Percentiles rank a stretch among this genome's conserved stretches.
phyloP scores from a whole-genome alignment of 2,113 vertebrate species.

The Marmota flaviventris region DNA sequence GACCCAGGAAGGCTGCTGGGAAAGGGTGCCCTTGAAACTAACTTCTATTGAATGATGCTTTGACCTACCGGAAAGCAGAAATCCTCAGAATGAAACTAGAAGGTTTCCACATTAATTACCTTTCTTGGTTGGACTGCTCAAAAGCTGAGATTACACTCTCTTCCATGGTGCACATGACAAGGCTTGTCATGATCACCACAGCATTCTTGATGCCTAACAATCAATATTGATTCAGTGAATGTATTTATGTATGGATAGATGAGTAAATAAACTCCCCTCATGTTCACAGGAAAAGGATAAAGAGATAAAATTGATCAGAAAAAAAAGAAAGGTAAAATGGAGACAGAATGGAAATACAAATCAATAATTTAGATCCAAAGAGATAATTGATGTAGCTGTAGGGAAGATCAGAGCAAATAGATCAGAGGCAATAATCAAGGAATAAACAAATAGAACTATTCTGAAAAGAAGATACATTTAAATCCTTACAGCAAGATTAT shows the following conservation, averaged over 20 bases:
- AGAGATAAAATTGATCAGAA: neutral
- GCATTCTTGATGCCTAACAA: neutral
- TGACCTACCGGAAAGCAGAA: slow-evolving; percentile 2
- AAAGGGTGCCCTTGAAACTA: neutral
- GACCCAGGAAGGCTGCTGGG: slow-evolving; percentile 14
- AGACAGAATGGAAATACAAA: neutral
- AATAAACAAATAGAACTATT: neutral
- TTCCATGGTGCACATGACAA: neutral
- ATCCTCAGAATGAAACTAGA: slow-evolving; percentile 31
- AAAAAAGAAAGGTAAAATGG: neutral
- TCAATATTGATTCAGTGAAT: neutral
- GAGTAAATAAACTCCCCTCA: neutral
- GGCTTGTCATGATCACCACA: neutral
- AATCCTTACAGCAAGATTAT: neutral
- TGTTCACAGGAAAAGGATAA: neutral
- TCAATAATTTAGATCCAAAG: neutral
- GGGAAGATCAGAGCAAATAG: neutral
- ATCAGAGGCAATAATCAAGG: neutral
- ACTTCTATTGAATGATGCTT: neutral
- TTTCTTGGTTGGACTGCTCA: neutral
- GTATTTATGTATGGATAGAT: neutral
- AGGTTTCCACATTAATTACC: neutral
- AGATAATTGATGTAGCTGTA: neutral
- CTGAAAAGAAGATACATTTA: neutral
- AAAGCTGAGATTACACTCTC: neutral